phyloP scores from a whole-genome alignment of 2,888 invertebrate genomes.

The Nipponacmea schrenckii region DNA sequence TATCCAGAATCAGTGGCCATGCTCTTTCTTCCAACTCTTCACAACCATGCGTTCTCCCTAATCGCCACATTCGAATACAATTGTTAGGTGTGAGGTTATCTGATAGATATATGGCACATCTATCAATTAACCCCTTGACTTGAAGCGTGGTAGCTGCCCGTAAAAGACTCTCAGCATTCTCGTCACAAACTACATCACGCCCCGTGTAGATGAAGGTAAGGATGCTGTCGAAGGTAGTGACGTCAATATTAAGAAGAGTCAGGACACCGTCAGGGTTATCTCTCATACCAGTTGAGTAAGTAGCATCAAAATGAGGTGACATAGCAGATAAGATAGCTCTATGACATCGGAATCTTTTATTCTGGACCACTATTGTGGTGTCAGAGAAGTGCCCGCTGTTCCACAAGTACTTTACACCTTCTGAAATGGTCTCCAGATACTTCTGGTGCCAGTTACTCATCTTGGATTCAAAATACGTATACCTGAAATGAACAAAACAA shows the following conservation, averaged over 20 bases:
- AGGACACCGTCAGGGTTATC: slow-evolving; percentile 51
- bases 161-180: slow-evolving; percentile 79
- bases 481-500: no score
- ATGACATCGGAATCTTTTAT: slow-evolving; percentile 53
- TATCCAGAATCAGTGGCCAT: slow-evolving; percentile 75
- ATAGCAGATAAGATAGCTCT: slow-evolving; percentile 54
- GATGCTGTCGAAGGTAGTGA: slow-evolving; percentile 80
- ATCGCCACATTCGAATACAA: slow-evolving; percentile 85
- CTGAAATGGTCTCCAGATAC: slow-evolving; percentile 43
- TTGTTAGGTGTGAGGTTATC: slow-evolving; percentile 79
- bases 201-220: slow-evolving; percentile 87
- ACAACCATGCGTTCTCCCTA: slow-evolving; percentile 81
- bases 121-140: slow-evolving; percentile 81
- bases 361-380: slow-evolving; percentile 52
- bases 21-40: slow-evolving; percentile 77
- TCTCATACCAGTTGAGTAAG: slow-evolving; percentile 51
- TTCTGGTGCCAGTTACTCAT: slow-evolving; percentile 31
- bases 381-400: slow-evolving; percentile 53
- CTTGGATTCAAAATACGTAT: neutral
- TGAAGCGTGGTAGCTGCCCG: slow-evolving; percentile 88
- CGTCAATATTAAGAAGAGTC: slow-evolving; percentile 70
- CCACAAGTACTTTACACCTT: slow-evolving; percentile 47
- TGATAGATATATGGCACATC: slow-evolving; percentile 82
- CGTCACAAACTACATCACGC: slow-evolving; percentile 78
- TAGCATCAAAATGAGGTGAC: slow-evolving; percentile 56